A percentile compares a stretch with the other conserved stretches of the same genome.
These are phyloP conservation scores for Aphidius colemani DNA, from an alignment of 2,888 invertebrate genomes.

Conservation along the genomic window DNA sequence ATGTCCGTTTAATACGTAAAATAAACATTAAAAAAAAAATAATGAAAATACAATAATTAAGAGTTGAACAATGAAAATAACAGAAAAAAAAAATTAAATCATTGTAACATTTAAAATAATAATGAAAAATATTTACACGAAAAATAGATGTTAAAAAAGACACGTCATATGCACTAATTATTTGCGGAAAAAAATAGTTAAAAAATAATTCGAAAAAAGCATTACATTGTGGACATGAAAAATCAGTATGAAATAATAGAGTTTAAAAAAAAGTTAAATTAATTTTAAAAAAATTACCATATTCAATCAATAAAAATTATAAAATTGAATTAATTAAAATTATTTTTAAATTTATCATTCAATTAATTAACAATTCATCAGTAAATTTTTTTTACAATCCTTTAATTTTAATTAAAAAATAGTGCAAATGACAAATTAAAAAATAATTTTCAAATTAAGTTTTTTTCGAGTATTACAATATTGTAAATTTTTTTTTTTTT, in stretches of 20 bases:
- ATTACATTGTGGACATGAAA: neutral
- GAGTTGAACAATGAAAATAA: neutral
- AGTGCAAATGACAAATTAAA: constrained; percentile 22
- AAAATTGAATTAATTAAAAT: too few relatives aligned
- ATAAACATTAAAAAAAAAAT: constrained; percentile 17
- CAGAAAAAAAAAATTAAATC: constrained; percentile 7
- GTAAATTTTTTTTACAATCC: too few relatives aligned
- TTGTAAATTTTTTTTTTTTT: constrained; percentile 1
- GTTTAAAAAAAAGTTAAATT: too few relatives aligned
- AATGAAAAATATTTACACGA: too few relatives aligned
- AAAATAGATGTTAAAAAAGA: constrained; percentile 9
- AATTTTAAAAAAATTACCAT: too few relatives aligned
- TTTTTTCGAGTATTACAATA: constrained; percentile 22
- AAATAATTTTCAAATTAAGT: constrained; percentile 34
- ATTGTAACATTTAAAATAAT: too few relatives aligned
- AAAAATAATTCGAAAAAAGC: neutral
- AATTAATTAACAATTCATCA: too few relatives aligned
- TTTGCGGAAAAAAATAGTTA: neutral
- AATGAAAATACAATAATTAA: constrained; percentile 10
- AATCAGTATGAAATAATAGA: neutral
- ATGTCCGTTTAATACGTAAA: constrained; percentile 30
- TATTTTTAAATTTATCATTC: too few relatives aligned
- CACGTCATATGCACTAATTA: constrained; percentile 12
- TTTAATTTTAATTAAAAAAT: too few relatives aligned
- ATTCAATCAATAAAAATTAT: too few relatives aligned